A percentile compares a stretch with the other conserved stretches of the same genome.
Evolutionary conservation across 1,140 invertebrate genomes (phyloP).

Genomic region (Penaeus vannamei): DNA sequence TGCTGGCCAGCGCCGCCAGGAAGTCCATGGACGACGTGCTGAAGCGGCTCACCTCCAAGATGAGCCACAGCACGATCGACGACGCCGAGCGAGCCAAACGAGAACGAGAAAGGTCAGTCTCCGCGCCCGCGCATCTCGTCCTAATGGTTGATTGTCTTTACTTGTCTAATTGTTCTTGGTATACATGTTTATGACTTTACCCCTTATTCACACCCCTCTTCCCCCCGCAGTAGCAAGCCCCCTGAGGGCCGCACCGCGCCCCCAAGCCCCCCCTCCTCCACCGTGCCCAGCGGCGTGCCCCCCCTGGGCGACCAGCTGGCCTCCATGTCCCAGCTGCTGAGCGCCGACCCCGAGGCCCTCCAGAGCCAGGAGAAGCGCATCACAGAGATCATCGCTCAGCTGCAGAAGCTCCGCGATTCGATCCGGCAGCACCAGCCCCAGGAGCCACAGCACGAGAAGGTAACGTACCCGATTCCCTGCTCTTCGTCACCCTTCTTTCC

Average conservation of each 20-base stretch:
- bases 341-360: constrained; percentile 78
- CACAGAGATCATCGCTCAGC: constrained; percentile 86
- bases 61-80: constrained; percentile 78
- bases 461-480: constrained; percentile 37
- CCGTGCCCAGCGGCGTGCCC: constrained; percentile 69
- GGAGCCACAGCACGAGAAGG: constrained; percentile 70
- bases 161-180: neutral
- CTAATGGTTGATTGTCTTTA: neutral
- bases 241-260: constrained; percentile 74
- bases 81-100: constrained; percentile 68
- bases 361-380: constrained; percentile 84
- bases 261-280: constrained; percentile 72
- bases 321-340: constrained; percentile 76
- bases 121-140: neutral
- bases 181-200: neutral
- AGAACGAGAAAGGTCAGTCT: constrained; percentile 56
- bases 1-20: constrained; percentile 57
- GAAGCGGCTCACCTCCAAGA: constrained; percentile 86
- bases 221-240: constrained; percentile 31
- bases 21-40: constrained; percentile 88
- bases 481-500: no score
- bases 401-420: constrained; percentile 85
- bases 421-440: constrained; percentile 81
- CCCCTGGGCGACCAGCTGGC: constrained; percentile 72
- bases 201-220: neutral